Base-by-base conservation (phyloP, 2,888 invertebrate genomes). In the Bombyx huttoni region DNA sequence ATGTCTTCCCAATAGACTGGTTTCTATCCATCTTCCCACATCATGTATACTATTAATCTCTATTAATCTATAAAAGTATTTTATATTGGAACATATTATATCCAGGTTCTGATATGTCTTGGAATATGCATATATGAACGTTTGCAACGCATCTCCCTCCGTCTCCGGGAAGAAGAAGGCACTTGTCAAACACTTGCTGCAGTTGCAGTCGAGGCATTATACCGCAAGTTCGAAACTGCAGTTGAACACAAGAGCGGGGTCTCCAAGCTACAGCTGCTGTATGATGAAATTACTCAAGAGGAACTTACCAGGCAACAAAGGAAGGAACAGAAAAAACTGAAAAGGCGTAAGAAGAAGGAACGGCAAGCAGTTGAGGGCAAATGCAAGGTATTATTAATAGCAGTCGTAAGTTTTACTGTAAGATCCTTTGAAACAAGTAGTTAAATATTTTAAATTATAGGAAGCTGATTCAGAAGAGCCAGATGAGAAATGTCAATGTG, bases 141-240 rank as follows among this genome's bases (percentile, higher is more conserved):
- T 54, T 90, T 98, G 49, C 95, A 97, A 74, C 92, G 94, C 61
- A 94, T 98, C 57, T 94, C 96, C 65, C 91, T 96, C 63, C 92
- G 96, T 52, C 90, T 98, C 67, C 92, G 94, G 53, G 96, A 97
- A 75, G 97, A 97, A 73, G 97, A 97, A 77, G 94, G 96, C 71
- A 96, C 97, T n/a, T 97, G 97, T 85, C 96, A 96, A 81, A 94
- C 97, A 51, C 91, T 98, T 56, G 96, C 96, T 51, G 96, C 96
- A 48, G 94, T 96, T 7, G 94, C 94, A 0, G 93, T 97, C 0
- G 96, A 97, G 72, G 95, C 96, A 7, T 88, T 98, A 12, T 94
- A 94, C 69, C 93, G 96, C 62, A 96, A 94, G 80, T 98, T 97
- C 80, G 96, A 95, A 90, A 94, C 94, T 64, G 95, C 96, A 6